Base-by-base conservation (phyloP, 2,113 vertebrate genomes). In the Amia ocellicauda region DNA sequence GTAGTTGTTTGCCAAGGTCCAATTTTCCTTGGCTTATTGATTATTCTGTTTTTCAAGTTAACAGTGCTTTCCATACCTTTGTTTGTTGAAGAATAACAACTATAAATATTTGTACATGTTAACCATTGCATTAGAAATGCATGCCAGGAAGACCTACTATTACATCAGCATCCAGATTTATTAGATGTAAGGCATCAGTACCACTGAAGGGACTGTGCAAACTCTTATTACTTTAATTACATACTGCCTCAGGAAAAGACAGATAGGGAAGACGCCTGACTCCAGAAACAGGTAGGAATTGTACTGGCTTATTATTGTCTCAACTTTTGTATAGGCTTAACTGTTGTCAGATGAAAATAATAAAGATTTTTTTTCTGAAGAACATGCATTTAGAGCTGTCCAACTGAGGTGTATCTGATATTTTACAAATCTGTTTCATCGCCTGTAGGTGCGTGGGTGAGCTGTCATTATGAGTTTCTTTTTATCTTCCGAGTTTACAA, bases 301-400 rank as follows among this genome's bases (percentile, higher is more conserved):
- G 62, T 62, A 64, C 66, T 70, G 72, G 53, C 70, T 67, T 58
- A 59, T 81, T 76, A 80, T 79, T 77, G 74, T 76, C 2, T 71
- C 64, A 77, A 81, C 77, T 58, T 60, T 65, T 82, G 74, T 84
- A 80, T 78, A 76, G 68, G 76, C 67, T 66, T 63, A 63, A 64
- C 53, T 57, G 62, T 62, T 81, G 77, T 75, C 75, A 76, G 68
- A 68, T 79, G 83, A 74, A 79, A 67, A 67, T 75, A 79, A 78
- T 79, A 80, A 80, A 79, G 40, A 41, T 66, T 72, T 64, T 79
- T 69, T 78, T 73, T 54, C 60, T 73, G 66, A 57, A 67, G 75
- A 70, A 69, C 70, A 73, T 62, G 72, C 67, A 77, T 70, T 66
- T 62, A 41, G 68, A 70, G 66, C 31, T 63, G 59, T 75, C 60